Conservation (phyloP, 2,797 vertebrate genomes). For the Cynodonichthys magdalenae region DNA sequence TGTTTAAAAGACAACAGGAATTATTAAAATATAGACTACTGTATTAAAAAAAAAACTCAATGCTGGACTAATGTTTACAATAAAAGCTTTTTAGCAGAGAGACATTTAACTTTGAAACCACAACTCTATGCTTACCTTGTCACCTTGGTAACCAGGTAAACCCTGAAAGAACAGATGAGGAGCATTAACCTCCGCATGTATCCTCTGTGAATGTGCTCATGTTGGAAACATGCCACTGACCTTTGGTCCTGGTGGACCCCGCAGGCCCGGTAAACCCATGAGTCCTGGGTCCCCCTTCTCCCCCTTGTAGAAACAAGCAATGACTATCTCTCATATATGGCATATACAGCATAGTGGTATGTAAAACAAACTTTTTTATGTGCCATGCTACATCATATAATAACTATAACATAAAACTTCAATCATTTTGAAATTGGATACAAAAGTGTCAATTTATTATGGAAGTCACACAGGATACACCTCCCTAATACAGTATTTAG, state of each 20-base stretch:
- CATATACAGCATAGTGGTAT: background rate
- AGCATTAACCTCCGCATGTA: background rate
- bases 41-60: background rate
- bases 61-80: too few species aligned
- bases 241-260: conserved; percentile 91
- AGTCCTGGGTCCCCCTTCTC: conserved; percentile 82
- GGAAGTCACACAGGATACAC: too few species aligned
- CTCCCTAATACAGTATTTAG: too few species aligned
- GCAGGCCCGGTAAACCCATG: conserved; percentile 89
- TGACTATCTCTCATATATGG: background rate
- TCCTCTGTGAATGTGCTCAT: background rate
- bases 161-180: conserved; percentile 54
- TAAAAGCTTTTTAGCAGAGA: background rate
- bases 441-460: too few species aligned
- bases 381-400: background rate
- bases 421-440: too few species aligned
- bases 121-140: conserved; percentile 54
- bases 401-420: too few species aligned
- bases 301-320: conserved; percentile 46
- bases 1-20: background rate
- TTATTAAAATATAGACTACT: background rate
- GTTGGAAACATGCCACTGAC: conserved; percentile 58
- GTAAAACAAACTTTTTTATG: conserved; percentile 1
- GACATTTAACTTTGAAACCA: background rate
- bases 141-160: conserved; percentile 74